Percentiles rank a stretch among this genome's conserved stretches.
phyloP scores from a whole-genome alignment of 2,113 vertebrate species.

The Macquaria ambigua region DNA sequence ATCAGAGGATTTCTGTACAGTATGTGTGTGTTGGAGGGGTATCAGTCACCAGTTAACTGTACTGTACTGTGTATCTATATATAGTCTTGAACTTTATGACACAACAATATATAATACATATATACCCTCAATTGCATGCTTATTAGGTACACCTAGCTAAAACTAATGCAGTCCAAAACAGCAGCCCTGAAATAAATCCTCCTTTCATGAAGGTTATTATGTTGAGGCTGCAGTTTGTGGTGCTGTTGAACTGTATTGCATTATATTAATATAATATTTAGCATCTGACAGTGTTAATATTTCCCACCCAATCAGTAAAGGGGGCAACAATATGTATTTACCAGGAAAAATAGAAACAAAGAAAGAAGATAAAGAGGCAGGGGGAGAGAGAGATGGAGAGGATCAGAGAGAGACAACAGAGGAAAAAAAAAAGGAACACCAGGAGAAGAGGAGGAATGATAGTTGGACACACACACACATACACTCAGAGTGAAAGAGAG shows the following conservation, averaged over 20 bases:
- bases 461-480: constrained; percentile 2
- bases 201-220: background rate
- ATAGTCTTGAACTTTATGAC: background rate
- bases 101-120: background rate
- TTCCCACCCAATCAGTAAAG: background rate
- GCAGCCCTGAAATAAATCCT: background rate
- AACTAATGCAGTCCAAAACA: background rate
- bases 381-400: background rate
- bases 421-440: background rate
- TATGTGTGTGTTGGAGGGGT: background rate
- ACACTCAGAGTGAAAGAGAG: background rate
- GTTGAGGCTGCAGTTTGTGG: too few relatives aligned
- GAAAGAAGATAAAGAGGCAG: background rate
- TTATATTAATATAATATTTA: background rate
- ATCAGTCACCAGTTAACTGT: background rate
- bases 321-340: background rate
- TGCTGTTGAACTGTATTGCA: background rate
- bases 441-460: background rate
- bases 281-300: background rate
- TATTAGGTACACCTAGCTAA: background rate
- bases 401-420: background rate
- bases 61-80: background rate
- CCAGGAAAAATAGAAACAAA: background rate
- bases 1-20: constrained; percentile 32
- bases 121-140: background rate